Conservation (phyloP, 2,797 vertebrate genomes). For the Prionace glauca region DNA sequence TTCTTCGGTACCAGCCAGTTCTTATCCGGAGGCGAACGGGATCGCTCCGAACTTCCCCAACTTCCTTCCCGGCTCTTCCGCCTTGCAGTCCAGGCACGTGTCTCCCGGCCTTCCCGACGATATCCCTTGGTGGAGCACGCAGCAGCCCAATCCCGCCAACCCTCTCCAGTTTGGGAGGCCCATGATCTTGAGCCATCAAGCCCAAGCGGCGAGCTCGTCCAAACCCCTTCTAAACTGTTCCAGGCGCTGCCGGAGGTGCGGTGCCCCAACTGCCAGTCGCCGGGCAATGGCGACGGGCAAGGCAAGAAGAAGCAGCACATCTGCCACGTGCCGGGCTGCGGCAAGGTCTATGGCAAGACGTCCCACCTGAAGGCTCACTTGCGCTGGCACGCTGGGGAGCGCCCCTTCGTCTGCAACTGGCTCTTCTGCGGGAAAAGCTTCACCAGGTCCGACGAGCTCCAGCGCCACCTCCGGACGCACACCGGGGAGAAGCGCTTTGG, state of each 20-base stretch:
- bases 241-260: constrained; percentile 74
- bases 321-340: constrained; percentile 77
- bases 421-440: constrained; percentile 77
- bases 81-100: constrained; percentile 55
- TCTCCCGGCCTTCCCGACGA: constrained; percentile 64
- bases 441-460: constrained; percentile 77
- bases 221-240: constrained; percentile 72
- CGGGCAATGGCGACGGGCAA: constrained; percentile 53
- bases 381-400: constrained; percentile 75
- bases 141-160: constrained; percentile 59
- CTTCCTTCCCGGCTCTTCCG: constrained; percentile 66
- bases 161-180: constrained; percentile 62
- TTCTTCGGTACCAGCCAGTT: constrained; percentile 56
- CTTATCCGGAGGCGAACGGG: constrained; percentile 64
- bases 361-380: constrained; percentile 77
- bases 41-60: constrained; percentile 68
- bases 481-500: constrained; percentile 79
- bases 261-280: constrained; percentile 75
- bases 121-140: constrained; percentile 76
- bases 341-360: constrained; percentile 79
- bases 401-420: constrained; percentile 78
- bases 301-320: constrained; percentile 77
- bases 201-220: constrained; percentile 61
- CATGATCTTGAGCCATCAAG: constrained; percentile 72
- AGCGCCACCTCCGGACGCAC: constrained; percentile 77